phyloP scores from a whole-genome alignment of 2,888 invertebrate species.

The Drosophila melanocephala region DNA sequence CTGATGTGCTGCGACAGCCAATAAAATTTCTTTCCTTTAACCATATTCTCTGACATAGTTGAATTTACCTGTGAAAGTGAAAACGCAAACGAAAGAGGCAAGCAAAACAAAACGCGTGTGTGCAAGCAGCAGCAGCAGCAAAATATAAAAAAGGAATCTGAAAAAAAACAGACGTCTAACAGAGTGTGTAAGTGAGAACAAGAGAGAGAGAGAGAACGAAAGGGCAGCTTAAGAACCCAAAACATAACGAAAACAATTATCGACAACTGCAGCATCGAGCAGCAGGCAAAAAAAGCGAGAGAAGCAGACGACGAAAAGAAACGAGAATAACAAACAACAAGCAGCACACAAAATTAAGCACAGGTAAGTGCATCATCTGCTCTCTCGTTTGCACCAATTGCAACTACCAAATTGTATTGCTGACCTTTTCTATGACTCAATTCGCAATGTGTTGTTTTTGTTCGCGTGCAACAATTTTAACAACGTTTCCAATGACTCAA shows the following conservation, averaged over 20 bases:
- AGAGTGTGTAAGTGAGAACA: constrained; percentile 15
- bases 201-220: constrained; percentile 8
- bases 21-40: constrained; percentile 38
- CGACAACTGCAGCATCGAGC: constrained; percentile 55
- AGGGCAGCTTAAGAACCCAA: constrained; percentile 45
- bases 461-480: not conserved
- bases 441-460: constrained; percentile 11
- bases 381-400: constrained; percentile 8
- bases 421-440: constrained; percentile 47
- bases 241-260: constrained; percentile 53
- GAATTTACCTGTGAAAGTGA: constrained; percentile 80
- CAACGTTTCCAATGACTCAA: constrained; percentile 41
- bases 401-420: constrained; percentile 7
- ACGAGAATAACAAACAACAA: constrained; percentile 36
- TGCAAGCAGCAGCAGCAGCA: constrained; percentile 48
- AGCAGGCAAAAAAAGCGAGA: constrained; percentile 29
- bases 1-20: constrained; percentile 22
- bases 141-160: constrained; percentile 27
- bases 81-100: constrained; percentile 76
- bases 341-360: constrained; percentile 31
- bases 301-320: constrained; percentile 39
- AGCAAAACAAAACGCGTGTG: constrained; percentile 78
- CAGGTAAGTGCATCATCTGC: constrained; percentile 59
- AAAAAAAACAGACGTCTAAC: constrained; percentile 21
- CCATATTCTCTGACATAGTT: constrained; percentile 50